A percentile compares a stretch with the other conserved stretches of the same genome.
Conservation (phyloP, 2,888 invertebrate species). For the Chrysolina oricalcia region DNA sequence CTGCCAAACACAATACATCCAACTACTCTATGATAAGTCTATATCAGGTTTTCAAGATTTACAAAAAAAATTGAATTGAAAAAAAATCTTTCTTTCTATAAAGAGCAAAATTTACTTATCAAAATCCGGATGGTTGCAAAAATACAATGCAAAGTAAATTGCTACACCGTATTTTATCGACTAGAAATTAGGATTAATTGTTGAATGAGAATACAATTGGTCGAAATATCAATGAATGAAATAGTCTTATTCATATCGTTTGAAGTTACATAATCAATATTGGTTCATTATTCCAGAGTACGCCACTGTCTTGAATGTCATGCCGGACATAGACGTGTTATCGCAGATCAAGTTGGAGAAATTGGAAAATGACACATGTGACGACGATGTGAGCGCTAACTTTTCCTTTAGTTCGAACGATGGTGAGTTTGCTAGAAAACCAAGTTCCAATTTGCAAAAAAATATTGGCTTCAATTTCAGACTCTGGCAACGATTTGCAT, state of each 20-base stretch:
- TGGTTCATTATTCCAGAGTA: conserved; percentile 4
- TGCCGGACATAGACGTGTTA: background rate
- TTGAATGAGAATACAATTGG: no score
- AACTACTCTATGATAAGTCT: no score
- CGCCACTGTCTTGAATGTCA: background rate
- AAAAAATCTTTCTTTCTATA: no score
- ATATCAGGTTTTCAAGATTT: no score
- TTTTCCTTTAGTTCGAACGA: conserved; percentile 8
- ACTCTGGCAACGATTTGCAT: conserved; percentile 33
- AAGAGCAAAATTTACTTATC: no score
- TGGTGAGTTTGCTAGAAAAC: background rate
- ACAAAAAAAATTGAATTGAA: no score
- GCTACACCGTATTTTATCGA: no score
- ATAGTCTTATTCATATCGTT: background rate
- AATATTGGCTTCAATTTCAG: background rate
- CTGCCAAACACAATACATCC: no score
- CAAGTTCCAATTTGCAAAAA: background rate
- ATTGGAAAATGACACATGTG: conserved; percentile 29
- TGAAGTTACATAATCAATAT: background rate
- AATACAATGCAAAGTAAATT: no score
- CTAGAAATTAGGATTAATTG: no score
- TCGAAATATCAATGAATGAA: no score
- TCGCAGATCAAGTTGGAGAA: conserved; percentile 33
- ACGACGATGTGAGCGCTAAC: conserved; percentile 23
- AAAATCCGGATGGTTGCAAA: no score